phyloP scores from a whole-genome alignment of 2,888 invertebrate genomes.

The Galerucella nymphaeae region DNA sequence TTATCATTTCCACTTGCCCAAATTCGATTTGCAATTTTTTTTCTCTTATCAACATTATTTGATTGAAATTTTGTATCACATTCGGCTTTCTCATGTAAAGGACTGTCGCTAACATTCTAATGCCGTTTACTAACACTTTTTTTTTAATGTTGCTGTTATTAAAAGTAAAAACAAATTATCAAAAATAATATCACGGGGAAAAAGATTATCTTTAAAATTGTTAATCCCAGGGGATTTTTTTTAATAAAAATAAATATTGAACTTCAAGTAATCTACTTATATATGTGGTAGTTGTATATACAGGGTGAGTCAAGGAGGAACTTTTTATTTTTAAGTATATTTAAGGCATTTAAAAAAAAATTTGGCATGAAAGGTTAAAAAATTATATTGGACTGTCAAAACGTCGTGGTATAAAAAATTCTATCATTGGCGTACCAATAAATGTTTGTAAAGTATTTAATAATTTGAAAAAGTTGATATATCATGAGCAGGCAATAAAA shows the following conservation, averaged over 20 bases:
- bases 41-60: no score
- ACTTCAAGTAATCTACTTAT: not conserved
- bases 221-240: not conserved
- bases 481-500: no score
- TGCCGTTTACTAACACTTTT: conserved; percentile 14
- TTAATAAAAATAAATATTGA: not conserved
- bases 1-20: no score
- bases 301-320: no score
- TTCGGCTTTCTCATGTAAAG: not conserved
- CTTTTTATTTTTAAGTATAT: not conserved
- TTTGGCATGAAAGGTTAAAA: not conserved
- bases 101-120: conserved; percentile 13
- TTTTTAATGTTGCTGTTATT: conserved; percentile 12
- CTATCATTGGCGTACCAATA: no score
- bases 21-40: no score
- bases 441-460: no score
- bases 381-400: no score
- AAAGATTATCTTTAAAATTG: not conserved
- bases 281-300: not conserved
- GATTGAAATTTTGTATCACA: not conserved
- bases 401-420: no score
- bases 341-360: not conserved
- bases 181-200: no score
- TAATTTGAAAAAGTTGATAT: no score
- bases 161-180: not conserved